Conservation (phyloP, 1,140 invertebrate species). For the Trichomalopsis sarcophagae region DNA sequence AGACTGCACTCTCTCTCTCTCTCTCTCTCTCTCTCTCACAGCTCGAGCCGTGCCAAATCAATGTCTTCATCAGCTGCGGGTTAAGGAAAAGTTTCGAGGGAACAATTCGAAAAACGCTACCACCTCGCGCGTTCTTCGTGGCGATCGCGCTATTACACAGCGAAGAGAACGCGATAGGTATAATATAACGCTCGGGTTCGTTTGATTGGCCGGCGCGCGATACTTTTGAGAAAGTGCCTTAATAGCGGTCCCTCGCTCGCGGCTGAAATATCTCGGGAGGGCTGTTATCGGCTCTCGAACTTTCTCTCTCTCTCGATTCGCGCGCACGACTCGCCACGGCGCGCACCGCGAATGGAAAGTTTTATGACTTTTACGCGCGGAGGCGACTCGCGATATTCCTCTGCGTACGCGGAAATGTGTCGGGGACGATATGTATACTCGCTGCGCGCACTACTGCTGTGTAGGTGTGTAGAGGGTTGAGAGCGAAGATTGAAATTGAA, state of each 20-base stretch:
- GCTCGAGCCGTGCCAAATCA: no score
- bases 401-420: not conserved
- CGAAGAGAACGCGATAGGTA: no score
- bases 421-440: not conserved
- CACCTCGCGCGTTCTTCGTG: no score
- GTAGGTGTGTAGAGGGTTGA: no score
- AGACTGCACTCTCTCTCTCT: no score
- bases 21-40: no score
- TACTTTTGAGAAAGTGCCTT: constrained; percentile 6
- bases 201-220: not conserved
- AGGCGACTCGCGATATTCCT: not conserved
- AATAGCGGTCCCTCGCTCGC: not conserved
- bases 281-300: constrained; percentile 5
- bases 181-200: not conserved
- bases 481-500: constrained; percentile 41
- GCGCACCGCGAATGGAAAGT: constrained; percentile 1
- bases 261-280: not conserved
- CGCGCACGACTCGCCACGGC: not conserved
- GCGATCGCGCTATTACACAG: no score
- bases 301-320: not conserved
- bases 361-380: constrained; percentile 28
- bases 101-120: no score
- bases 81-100: no score
- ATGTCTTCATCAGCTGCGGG: no score
- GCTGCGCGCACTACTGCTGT: not conserved